Conservation (phyloP, 1,140 invertebrate genomes). For the Manduca sexta region DNA sequence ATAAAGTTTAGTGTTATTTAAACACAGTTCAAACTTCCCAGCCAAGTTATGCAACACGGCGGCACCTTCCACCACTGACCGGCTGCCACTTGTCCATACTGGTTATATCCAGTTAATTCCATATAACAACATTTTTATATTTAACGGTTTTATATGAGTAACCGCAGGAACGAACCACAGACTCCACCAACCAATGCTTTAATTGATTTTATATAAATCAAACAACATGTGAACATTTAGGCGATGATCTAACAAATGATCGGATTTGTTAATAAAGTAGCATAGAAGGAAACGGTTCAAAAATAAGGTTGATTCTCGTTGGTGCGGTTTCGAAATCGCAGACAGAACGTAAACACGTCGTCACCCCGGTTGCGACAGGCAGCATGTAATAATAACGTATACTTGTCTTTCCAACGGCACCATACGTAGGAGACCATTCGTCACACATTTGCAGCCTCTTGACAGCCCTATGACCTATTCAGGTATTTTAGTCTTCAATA, state of each 20-base stretch:
- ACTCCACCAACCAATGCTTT: no score
- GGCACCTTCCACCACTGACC: conserved; percentile 27
- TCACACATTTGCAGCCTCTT: no score
- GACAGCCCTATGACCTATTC: no score
- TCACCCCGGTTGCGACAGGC: conserved; percentile 15
- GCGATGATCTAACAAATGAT: not conserved
- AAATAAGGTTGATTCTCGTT: conserved; percentile 18
- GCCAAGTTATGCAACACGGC: conserved; percentile 24
- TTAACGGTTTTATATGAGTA: conserved; percentile 12
- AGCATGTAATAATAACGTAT: conserved; percentile 13
- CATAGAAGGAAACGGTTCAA: conserved; percentile 6
- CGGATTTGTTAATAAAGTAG: not conserved
- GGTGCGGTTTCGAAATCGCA: conserved; percentile 25
- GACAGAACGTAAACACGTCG: conserved; percentile 20
- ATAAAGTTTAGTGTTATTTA: conserved; percentile 18
- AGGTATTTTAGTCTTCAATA: no score
- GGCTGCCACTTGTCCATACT: conserved; percentile 26
- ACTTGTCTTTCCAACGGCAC: conserved; percentile 2
- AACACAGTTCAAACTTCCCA: conserved; percentile 12
- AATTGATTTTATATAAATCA: no score
- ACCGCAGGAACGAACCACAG: not conserved
- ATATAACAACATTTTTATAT: conserved; percentile 31
- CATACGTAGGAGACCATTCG: not conserved
- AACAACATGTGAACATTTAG: no score
- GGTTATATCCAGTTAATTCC: conserved; percentile 41